Conservation (phyloP, 1,140 invertebrate genomes). For the Zaprionus inermis region DNA sequence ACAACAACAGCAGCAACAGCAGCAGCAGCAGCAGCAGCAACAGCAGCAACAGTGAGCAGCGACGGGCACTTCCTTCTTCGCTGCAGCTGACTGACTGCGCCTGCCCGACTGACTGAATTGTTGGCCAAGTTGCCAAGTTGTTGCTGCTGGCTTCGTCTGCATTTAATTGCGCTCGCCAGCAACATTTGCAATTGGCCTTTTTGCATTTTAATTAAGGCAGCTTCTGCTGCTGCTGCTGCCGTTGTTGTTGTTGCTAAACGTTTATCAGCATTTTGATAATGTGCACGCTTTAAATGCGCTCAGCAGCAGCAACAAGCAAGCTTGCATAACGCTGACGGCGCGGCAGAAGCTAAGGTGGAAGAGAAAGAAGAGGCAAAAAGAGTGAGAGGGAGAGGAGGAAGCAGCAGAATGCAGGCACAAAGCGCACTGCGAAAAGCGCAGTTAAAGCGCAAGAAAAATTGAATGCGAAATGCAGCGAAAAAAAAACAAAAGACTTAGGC, state of each 20-base stretch:
- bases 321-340: constrained; percentile 52
- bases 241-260: constrained; percentile 64
- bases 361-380: too few species aligned
- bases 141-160: constrained; percentile 47
- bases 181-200: constrained; percentile 80
- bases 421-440: constrained; percentile 6
- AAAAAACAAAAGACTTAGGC: constrained; percentile 72
- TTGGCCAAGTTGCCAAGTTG: constrained; percentile 41
- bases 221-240: neutral
- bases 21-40: constrained; percentile 29
- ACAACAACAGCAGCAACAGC: constrained; percentile 37
- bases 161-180: constrained; percentile 73
- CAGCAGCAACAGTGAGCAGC: constrained; percentile 1
- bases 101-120: constrained; percentile 17
- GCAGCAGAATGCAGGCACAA: constrained; percentile 6
- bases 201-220: constrained; percentile 79
- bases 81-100: neutral
- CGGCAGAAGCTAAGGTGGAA: neutral
- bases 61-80: constrained; percentile 55
- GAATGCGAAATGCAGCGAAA: constrained; percentile 3
- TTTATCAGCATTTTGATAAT: constrained; percentile 83
- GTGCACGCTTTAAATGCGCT: constrained; percentile 66
- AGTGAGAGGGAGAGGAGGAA: neutral
- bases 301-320: constrained; percentile 29
- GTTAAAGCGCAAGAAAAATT: constrained; percentile 12